Base-by-base conservation (phyloP, 2,888 invertebrate genomes). In the Drosophila austrosaltans region DNA sequence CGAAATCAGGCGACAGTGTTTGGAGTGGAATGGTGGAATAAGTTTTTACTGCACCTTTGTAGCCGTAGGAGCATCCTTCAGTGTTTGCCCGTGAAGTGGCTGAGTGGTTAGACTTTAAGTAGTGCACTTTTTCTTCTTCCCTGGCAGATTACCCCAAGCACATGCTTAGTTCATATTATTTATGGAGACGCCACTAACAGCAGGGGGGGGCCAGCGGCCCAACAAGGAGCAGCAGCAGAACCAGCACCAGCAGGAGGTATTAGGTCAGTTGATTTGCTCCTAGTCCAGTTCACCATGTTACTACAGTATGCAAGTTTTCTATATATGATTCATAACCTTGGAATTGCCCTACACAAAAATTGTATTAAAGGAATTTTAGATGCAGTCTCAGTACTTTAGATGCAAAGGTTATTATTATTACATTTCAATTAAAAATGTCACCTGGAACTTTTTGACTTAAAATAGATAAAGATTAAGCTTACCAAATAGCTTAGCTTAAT, bases 91-190 rank as follows among this genome's bases (percentile, higher is more conserved):
- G 30, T 22, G 20, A 39, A 53, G 62, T 62, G 71, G 69, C 8
- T 25, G 48, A 66, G 58, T 67, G 67, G 68, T 53, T 65, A 73
- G 65, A 73, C 73, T 63, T 64, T 39, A 28, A 40, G 59, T 48
- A 44, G 25, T 48, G 53, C 65, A 59, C 59, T 70, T 70, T 42
- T 20, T 40, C 48, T 48, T 22, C 22, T 25, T 48, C 48, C 22
- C 48, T 53, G 61, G 48, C 60, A 61, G 72, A 75, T 68, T 75
- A 72, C 22, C 22, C 58, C 28, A 20, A 61, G 75, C 75, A 72
- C 72, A 75, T 69, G 72, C 72, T 72, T 75, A 72, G 76, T 57
- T 58, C 61, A 67, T 68, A 72, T 72, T 72, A 75, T 72, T 72
- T 72, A 72, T 72, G 69, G 75, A 75, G 58, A 57, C 75, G 32